These are phyloP conservation scores for Sphaeridia pumilis DNA, from an alignment of 2,888 invertebrate genomes.

Conservation along the genomic window DNA sequence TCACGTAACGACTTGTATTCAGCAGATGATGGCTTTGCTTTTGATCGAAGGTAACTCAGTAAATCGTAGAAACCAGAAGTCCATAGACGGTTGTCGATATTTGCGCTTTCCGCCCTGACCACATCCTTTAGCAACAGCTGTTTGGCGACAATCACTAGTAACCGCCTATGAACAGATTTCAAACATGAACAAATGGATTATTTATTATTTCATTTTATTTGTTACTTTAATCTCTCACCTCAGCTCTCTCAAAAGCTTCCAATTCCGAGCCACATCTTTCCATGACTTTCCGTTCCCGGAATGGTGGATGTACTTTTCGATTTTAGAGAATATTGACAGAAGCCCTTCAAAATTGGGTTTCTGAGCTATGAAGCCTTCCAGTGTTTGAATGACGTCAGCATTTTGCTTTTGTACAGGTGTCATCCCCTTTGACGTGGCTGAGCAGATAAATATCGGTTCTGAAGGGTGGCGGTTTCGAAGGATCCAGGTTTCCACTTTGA, in stretches of 20 bases:
- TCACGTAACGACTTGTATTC: background rate
- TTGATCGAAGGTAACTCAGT: background rate
- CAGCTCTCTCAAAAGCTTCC: slow-evolving; percentile 7
- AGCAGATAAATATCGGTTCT: too few species aligned
- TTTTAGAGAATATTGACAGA: slow-evolving; percentile 8
- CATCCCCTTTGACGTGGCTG: too few species aligned
- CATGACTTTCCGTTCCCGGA: background rate
- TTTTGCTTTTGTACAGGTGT: background rate
- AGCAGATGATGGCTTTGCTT: background rate
- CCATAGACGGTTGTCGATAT: slow-evolving; percentile 11
- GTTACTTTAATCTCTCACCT: slow-evolving; percentile 1
- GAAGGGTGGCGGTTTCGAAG: too few species aligned
- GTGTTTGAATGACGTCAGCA: background rate
- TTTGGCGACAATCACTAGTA: slow-evolving; percentile 2
- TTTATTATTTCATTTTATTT: background rate
- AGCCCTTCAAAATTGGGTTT: slow-evolving; percentile 7
- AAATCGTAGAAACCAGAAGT: slow-evolving; percentile 11
- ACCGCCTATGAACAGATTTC: background rate
- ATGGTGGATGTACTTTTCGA: slow-evolving; percentile 5
- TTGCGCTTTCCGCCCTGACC: slow-evolving; percentile 4
- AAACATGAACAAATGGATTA: background rate
- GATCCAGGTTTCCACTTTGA: too few species aligned
- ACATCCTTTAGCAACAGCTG: slow-evolving; percentile 5
- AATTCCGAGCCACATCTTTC: slow-evolving; percentile 1
- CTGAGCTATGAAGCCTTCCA: background rate